Evolutionary conservation across 2,113 vertebrate species (phyloP).

Genomic region (Phoenicopterus ruber): DNA sequence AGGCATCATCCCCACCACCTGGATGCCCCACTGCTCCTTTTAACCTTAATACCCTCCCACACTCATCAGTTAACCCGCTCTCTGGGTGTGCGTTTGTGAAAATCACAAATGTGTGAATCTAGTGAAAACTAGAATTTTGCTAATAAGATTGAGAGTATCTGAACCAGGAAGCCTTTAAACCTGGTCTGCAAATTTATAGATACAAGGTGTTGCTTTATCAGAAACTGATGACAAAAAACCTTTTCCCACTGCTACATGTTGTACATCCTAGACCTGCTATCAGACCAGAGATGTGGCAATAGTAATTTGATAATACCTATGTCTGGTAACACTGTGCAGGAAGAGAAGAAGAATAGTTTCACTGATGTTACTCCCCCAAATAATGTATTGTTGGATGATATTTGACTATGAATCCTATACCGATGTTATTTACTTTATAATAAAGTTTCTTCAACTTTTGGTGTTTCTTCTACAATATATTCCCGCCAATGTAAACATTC

Average conservation of each 20-base stretch:
- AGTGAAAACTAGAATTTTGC: not conserved
- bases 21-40: not conserved
- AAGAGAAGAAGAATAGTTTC: not conserved
- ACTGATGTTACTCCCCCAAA: not conserved
- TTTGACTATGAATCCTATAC: not conserved
- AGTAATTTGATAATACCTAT: not conserved
- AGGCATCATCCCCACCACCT: not conserved
- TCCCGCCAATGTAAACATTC: not conserved
- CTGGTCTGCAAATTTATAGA: not conserved
- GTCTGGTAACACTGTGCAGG: not conserved
- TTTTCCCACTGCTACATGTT: not conserved
- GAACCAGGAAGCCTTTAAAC: not conserved
- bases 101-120: not conserved
- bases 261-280: not conserved
- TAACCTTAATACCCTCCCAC: not conserved
- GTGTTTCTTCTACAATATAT: not conserved
- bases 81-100: not conserved
- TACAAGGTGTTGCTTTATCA: not conserved
- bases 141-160: not conserved
- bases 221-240: not conserved
- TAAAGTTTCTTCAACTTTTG: not conserved
- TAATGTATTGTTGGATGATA: not conserved
- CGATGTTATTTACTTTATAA: not conserved
- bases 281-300: not conserved
- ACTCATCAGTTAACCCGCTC: not conserved